Percentiles rank a stretch among this genome's conserved stretches.
These are phyloP conservation scores for Takifugu flavidus DNA, from an alignment of 2,113 vertebrate genomes.

Conservation along the genomic window DNA sequence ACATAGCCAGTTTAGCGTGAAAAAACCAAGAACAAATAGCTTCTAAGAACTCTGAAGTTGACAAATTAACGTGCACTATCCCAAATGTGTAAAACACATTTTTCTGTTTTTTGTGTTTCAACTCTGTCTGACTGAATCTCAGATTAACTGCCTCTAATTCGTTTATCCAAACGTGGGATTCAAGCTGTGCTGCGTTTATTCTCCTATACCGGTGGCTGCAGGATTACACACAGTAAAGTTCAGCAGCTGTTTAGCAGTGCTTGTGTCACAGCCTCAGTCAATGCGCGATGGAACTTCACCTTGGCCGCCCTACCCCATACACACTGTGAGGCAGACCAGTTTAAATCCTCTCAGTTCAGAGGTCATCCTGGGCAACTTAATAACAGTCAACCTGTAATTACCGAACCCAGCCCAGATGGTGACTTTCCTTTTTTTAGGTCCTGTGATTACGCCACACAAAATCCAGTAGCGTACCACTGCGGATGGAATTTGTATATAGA, in stretches of 20 bases:
- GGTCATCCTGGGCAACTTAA: constrained; percentile 56
- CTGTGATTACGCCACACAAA: constrained; percentile 57
- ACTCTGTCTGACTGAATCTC: no score
- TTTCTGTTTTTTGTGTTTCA: no score
- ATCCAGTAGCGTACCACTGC: constrained; percentile 33
- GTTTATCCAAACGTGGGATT: no score
- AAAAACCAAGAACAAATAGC: no score
- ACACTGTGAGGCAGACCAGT: constrained; percentile 21
- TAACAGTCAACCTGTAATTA: constrained; percentile 72
- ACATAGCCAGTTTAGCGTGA: no score
- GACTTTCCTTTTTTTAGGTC: constrained; percentile 67
- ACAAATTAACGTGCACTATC: no score
- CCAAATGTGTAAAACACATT: no score
- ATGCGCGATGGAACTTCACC: constrained; percentile 31
- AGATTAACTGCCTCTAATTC: no score
- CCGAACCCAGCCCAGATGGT: constrained; percentile 66
- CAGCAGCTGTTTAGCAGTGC: constrained; percentile 7
- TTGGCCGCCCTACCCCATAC: constrained; percentile 40
- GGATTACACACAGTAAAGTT: constrained; percentile 24
- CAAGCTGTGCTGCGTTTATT: no score
- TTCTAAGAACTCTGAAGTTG: no score
- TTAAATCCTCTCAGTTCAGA: constrained; percentile 56
- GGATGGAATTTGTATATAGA: constrained; percentile 14
- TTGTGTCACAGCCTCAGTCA: background rate
- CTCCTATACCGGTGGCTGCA: background rate